Base-by-base conservation (phyloP, 2,113 vertebrate genomes). In the Caloenas nicobarica region DNA sequence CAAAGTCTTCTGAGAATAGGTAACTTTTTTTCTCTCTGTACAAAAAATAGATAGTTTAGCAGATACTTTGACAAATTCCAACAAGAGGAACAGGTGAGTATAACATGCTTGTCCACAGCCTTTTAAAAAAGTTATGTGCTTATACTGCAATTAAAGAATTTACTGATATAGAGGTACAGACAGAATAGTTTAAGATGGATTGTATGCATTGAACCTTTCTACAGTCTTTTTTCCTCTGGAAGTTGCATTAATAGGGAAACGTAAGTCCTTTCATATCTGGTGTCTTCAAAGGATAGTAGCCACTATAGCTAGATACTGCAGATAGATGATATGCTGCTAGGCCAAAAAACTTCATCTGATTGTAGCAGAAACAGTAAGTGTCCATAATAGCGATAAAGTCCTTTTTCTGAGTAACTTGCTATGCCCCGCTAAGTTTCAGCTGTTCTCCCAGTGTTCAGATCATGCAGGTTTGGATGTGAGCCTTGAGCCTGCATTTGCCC, bases 311-410 rank as follows among this genome's bases (percentile, higher is more conserved):
- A 68, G 84, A 31, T 53, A 53, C 11, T 81, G 24, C 62, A 77
- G 31, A 25, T 33, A 33, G 24, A 4, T 84, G 31, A 54, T 46
- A 46, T 46, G 18, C 44, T 46, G 44, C 44, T 46, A 46, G 44
- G 44, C 44, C 44, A 46, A 46, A 46, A 46, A 46, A 46, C 18
- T 46, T 78, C 11, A 28, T 89, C 38, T 72, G 83, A 31, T 17
- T 2, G 0, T 31, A 81, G 44, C 34, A 68, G 65, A 78, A 53
- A 14, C 24, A 70, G 7, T 50, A n/a, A 22, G 8, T 50, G 24
- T 64, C 64, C 0, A 0, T 76, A 68, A 56, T 25, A 64, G 34
- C 60, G 66, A 0, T 2, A 0, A 71, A 74, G 46, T 71, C 53
- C 22, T 68, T 7, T 33, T 91, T 18, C 26, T 84, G 24, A 76